Percentiles rank a stretch among this genome's conserved stretches.
Evolutionary conservation across 53 echinoderm and acorn worm species (phyloP).

Genomic region (Holothuria leucospilota): DNA sequence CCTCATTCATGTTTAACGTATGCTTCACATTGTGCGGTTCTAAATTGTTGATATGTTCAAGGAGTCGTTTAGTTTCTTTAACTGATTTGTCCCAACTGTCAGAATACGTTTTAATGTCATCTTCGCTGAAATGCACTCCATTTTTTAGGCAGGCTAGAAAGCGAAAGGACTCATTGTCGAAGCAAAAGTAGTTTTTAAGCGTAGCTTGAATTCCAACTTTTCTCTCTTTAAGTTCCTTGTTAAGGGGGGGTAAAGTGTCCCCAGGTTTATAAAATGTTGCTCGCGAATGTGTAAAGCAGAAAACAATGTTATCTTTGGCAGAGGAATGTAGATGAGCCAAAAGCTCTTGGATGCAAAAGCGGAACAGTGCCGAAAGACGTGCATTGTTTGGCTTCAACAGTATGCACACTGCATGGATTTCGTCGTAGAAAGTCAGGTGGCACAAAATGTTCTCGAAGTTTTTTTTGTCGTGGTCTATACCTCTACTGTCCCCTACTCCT

Average conservation of each 20-base stretch:
- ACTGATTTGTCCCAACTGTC: not conserved
- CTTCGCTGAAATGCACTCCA: slow-evolving; percentile 40
- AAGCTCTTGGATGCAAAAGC: slow-evolving; percentile 26
- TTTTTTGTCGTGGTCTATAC: slow-evolving; percentile 3
- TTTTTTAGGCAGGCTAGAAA: slow-evolving; percentile 35
- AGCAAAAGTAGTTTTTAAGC: not conserved
- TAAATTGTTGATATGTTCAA: slow-evolving; percentile 22
- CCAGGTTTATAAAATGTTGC: not conserved
- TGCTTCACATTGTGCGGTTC: slow-evolving; percentile 24
- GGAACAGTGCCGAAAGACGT: not conserved
- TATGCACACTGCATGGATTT: slow-evolving; percentile 41
- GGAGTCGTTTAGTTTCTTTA: slow-evolving; percentile 6
- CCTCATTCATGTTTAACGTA: slow-evolving; percentile 43
- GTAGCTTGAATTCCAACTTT: not conserved
- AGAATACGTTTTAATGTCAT: not conserved
- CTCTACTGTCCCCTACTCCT: slow-evolving; percentile 33
- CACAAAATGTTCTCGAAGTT: slow-evolving; percentile 28
- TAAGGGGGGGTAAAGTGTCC: not conserved
- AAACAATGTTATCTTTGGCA: slow-evolving; percentile 41
- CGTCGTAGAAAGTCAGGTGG: slow-evolving; percentile 9
- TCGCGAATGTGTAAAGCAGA: slow-evolving; percentile 1
- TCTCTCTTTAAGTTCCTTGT: not conserved
- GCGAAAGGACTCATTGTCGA: not conserved
- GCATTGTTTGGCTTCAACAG: slow-evolving; percentile 30
- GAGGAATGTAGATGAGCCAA: not conserved